Percentiles rank a stretch among this genome's conserved stretches.
phyloP scores from a whole-genome alignment of 2,113 vertebrate genomes.

The Puffinus mauretanicus region DNA sequence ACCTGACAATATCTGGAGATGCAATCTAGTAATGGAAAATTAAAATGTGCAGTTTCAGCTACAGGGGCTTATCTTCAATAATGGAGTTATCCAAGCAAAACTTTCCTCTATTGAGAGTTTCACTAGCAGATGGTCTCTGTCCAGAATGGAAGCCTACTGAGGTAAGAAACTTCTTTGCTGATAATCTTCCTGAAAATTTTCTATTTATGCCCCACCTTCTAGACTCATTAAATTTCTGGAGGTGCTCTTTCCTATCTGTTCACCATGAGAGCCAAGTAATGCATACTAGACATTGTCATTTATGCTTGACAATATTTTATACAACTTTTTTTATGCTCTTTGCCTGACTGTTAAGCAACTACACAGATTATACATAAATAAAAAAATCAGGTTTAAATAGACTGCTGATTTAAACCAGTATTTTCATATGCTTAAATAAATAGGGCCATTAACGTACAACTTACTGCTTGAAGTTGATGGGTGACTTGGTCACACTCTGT shows the following conservation, averaged over 20 bases:
- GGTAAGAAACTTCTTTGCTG: neutral
- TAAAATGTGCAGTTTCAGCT: constrained; percentile 3
- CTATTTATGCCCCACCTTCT: neutral
- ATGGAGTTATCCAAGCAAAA: neutral
- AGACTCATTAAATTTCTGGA: neutral
- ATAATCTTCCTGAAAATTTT: neutral
- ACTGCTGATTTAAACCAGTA: neutral
- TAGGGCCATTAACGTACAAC: neutral
- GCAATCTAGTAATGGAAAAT: constrained; percentile 4
- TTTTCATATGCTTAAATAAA: neutral
- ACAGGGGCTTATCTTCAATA: neutral
- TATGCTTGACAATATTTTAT: neutral
- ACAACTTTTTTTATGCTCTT: neutral
- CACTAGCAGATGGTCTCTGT: neutral
- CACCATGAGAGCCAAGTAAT: neutral
- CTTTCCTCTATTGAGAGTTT: neutral
- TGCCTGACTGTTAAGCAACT: neutral
- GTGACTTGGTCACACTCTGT: neutral
- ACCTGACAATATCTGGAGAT: neutral
- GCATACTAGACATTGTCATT: neutral
- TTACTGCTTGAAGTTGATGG: neutral
- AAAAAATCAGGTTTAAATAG: neutral
- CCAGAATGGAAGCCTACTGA: neutral
- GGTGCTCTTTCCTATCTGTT: neutral
- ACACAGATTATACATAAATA: neutral